phyloP scores from a whole-genome alignment of 2,797 vertebrate genomes.

The Amazona finschi region DNA sequence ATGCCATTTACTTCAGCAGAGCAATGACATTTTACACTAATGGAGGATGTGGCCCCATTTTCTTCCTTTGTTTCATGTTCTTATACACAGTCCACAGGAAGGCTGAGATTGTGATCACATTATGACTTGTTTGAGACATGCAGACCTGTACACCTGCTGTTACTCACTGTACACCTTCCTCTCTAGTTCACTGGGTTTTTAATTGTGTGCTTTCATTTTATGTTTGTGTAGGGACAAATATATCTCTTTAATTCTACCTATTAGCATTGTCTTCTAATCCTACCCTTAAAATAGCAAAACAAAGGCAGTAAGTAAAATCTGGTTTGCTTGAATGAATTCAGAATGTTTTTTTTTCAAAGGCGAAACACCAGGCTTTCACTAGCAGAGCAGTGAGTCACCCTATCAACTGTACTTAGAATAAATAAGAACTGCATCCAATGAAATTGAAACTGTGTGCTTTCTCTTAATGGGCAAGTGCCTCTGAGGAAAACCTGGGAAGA shows the following conservation, averaged over 20 bases:
- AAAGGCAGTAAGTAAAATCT: conserved; percentile 43
- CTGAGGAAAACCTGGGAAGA: conserved; percentile 27
- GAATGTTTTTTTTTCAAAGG: conserved; percentile 48
- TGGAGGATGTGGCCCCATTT: not conserved
- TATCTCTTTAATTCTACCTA: conserved; percentile 14
- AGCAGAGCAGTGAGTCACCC: conserved; percentile 64
- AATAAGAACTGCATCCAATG: conserved; percentile 58
- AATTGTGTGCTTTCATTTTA: conserved; percentile 45
- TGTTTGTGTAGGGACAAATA: conserved; percentile 1
- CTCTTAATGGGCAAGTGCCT: conserved; percentile 44
- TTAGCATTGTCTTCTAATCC: conserved; percentile 29
- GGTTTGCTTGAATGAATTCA: conserved; percentile 32
- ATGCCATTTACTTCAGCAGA: not conserved
- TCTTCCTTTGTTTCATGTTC: not conserved
- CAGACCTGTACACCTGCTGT: not conserved
- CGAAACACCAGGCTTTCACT: conserved; percentile 37
- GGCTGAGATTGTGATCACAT: not conserved
- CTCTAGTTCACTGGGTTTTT: not conserved
- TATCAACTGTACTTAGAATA: conserved; percentile 61
- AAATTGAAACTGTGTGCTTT: conserved; percentile 57
- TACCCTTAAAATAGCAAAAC: conserved; percentile 36
- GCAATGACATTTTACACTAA: not conserved
- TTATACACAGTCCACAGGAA: not conserved
- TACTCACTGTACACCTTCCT: not conserved
- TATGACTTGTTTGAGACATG: not conserved